Percentiles rank a stretch among this genome's conserved stretches.
Conservation (phyloP, 2,888 invertebrate genomes). For the Erebia ligea region DNA sequence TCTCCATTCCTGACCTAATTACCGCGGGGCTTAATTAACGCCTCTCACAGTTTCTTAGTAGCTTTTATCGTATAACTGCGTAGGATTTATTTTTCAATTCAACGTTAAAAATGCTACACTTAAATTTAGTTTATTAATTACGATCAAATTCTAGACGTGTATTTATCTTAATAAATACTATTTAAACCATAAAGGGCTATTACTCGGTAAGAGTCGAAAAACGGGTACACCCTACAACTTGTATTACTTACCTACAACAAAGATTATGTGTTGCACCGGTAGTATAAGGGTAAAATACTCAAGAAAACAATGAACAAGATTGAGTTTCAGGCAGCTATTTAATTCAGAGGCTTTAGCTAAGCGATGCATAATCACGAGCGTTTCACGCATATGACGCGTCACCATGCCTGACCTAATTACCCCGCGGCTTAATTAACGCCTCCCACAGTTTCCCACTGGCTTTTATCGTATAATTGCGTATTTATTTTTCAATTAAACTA, state of each 20-base stretch:
- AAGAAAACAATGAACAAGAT: too few relatives aligned
- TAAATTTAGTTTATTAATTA: too few relatives aligned
- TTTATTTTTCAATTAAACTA: background rate
- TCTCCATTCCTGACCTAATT: conserved; percentile 56
- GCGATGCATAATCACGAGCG: background rate
- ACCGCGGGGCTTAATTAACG: conserved; percentile 64
- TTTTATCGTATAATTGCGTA: conserved; percentile 1
- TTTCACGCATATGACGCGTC: conserved; percentile 30
- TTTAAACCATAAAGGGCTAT: too few relatives aligned
- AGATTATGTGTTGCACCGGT: too few relatives aligned
- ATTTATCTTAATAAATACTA: too few relatives aligned
- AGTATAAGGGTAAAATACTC: too few relatives aligned
- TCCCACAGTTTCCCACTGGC: conserved; percentile 43
- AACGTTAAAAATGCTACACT: background rate
- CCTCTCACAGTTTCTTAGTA: conserved; percentile 43
- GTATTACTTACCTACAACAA: too few relatives aligned
- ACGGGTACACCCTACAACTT: too few relatives aligned
- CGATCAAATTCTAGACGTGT: too few relatives aligned
- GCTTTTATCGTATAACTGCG: conserved; percentile 3
- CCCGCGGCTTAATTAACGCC: conserved; percentile 62
- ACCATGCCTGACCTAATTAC: conserved; percentile 58
- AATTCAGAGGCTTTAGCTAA: background rate
- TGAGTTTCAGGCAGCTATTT: background rate
- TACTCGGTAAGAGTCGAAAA: too few relatives aligned
- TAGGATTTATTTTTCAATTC: conserved; percentile 1